These are phyloP conservation scores for Typhlichthys subterraneus DNA, from an alignment of 2,797 vertebrate species.

Conservation along the genomic window DNA sequence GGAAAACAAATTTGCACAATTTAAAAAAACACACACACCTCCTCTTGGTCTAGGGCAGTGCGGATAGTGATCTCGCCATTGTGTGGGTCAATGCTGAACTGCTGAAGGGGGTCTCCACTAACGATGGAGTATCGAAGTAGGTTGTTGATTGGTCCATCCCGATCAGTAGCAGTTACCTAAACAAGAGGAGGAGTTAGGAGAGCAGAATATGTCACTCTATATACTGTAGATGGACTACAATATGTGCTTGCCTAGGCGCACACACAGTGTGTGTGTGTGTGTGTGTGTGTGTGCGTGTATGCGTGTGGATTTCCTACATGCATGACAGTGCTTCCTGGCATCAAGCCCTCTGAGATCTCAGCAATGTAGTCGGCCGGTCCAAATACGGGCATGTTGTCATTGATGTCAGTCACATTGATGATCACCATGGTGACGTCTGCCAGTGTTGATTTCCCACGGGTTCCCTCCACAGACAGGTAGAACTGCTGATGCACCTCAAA, in stretches of 20 bases:
- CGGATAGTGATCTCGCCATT: constrained; percentile 84
- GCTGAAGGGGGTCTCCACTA: constrained; percentile 84
- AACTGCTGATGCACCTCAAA: constrained; percentile 85
- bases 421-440: constrained; percentile 86
- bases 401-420: constrained; percentile 91
- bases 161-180: constrained; percentile 88
- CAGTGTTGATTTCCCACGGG: constrained; percentile 82
- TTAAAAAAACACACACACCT: constrained; percentile 77
- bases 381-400: constrained; percentile 89
- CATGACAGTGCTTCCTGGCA: constrained; percentile 83
- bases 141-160: constrained; percentile 87
- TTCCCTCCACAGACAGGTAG: constrained; percentile 91
- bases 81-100: constrained; percentile 86
- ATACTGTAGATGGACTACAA: background rate
- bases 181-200: constrained; percentile 4
- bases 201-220: background rate
- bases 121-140: constrained; percentile 88
- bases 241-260: background rate
- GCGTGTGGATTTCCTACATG: constrained; percentile 70
- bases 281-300: constrained; percentile 1
- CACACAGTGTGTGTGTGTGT: constrained; percentile 4
- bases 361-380: constrained; percentile 76
- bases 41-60: constrained; percentile 88
- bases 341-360: constrained; percentile 83
- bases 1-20: background rate